Percentiles rank a stretch among this genome's conserved stretches.
Conservation (phyloP, 2,797 vertebrate species). For the Gambusia yucatana region DNA sequence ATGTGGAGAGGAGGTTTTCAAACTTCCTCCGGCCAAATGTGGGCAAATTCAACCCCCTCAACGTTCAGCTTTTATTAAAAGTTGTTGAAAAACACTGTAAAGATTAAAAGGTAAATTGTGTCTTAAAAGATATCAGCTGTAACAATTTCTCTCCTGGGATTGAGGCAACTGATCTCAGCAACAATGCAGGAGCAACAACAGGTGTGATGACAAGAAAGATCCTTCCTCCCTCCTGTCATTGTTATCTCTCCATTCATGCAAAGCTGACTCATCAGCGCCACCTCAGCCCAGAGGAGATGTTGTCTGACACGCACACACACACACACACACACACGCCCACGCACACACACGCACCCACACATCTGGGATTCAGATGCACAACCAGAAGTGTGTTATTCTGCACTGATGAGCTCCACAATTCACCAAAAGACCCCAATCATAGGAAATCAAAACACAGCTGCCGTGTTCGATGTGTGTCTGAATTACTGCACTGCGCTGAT, state of each 20-base stretch:
- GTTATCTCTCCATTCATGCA: constrained; percentile 26
- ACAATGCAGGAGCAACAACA: constrained; percentile 5
- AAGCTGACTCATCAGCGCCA: constrained; percentile 46
- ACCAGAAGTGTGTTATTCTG: constrained; percentile 44
- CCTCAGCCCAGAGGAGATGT: constrained; percentile 23
- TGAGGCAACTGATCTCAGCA: constrained; percentile 23
- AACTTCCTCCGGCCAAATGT: constrained; percentile 12
- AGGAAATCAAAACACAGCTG: constrained; percentile 73
- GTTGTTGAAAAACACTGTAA: background rate
- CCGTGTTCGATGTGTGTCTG: constrained; percentile 34
- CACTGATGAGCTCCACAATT: constrained; percentile 52
- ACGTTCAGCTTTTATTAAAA: constrained; percentile 4
- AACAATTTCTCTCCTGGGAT: constrained; percentile 11
- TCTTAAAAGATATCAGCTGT: background rate
- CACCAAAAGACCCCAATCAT: constrained; percentile 64
- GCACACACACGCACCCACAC: constrained; percentile 30
- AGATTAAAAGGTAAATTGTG: background rate
- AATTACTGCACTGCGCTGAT: constrained; percentile 34
- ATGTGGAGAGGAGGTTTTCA: constrained; percentile 34
- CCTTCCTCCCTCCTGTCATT: constrained; percentile 17
- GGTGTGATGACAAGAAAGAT: constrained; percentile 21
- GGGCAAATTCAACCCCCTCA: constrained; percentile 17
- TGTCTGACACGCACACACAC: constrained; percentile 22
- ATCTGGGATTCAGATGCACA: constrained; percentile 41
- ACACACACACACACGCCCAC: constrained; percentile 14